These are phyloP conservation scores for Mus spretus DNA, from an alignment of 2,797 vertebrate species.

Conservation along the genomic window DNA sequence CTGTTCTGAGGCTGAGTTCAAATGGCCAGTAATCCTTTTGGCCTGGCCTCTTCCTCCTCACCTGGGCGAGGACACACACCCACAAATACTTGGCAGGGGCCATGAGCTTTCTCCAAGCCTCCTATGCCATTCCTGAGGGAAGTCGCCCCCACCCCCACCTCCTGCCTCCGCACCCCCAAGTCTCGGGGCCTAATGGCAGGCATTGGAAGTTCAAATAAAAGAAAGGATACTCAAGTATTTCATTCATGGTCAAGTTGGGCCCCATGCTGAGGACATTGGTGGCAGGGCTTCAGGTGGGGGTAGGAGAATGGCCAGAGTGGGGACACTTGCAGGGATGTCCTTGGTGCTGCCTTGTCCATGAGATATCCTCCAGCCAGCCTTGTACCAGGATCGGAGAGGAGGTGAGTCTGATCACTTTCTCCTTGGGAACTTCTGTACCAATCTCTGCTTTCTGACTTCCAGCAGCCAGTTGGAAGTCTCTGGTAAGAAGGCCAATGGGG, in stretches of 20 bases:
- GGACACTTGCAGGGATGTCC: not conserved
- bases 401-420: not conserved
- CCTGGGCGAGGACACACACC: constrained; percentile 57
- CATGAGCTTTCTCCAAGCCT: not conserved
- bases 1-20: constrained; percentile 83
- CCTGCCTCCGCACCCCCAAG: too few species aligned
- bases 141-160: not conserved
- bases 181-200: not conserved
- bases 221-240: not conserved
- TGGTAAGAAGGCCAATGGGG: not conserved
- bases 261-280: rapidly evolving
- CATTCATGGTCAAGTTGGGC: too few species aligned
- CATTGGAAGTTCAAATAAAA: not conserved
- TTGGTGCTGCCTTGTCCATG: too few species aligned
- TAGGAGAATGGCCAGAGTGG: not conserved
- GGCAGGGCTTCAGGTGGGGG: rapidly evolving
- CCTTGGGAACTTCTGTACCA: not conserved
- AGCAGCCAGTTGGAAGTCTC: not conserved
- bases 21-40: constrained; percentile 74
- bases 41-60: constrained; percentile 70
- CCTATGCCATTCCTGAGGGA: not conserved
- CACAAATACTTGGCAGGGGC: constrained; percentile 43
- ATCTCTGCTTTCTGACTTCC: not conserved
- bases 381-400: not conserved
- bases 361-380: not conserved